Evolutionary conservation across 1,140 invertebrate species (phyloP).

Genomic region (Triops longicaudatus): DNA sequence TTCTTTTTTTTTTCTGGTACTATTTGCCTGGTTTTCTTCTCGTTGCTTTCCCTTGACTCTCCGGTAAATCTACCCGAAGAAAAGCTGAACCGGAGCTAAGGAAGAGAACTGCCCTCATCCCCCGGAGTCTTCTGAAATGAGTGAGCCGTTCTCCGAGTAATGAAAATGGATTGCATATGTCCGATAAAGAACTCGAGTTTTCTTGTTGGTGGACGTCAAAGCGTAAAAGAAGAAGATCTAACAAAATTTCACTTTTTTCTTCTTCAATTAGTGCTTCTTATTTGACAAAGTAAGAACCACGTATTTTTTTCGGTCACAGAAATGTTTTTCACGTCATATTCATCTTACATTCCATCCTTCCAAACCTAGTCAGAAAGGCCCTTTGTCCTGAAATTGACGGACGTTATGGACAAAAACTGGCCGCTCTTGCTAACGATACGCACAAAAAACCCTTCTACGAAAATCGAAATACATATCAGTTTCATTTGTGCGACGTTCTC

Average conservation of each 20-base stretch:
- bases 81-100: neutral
- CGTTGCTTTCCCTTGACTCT: no score
- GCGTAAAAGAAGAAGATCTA: neutral
- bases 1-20: neutral
- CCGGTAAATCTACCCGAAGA: neutral
- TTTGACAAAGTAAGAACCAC: no score
- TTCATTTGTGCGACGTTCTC: no score
- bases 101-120: neutral
- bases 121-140: neutral
- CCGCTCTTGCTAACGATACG: no score
- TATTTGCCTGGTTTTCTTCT: neutral
- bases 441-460: no score
- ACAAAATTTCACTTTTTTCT: neutral
- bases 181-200: neutral
- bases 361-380: no score
- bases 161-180: conserved; percentile 12
- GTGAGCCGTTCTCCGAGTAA: neutral
- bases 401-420: no score
- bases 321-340: no score
- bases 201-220: neutral
- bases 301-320: no score
- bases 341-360: no score
- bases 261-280: neutral
- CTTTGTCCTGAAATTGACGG: no score
- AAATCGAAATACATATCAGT: no score